Evolutionary conservation across 37 sponge, comb jelly and placozoan genomes (phyloP).

Genomic region (Eunapius fragilis): DNA sequence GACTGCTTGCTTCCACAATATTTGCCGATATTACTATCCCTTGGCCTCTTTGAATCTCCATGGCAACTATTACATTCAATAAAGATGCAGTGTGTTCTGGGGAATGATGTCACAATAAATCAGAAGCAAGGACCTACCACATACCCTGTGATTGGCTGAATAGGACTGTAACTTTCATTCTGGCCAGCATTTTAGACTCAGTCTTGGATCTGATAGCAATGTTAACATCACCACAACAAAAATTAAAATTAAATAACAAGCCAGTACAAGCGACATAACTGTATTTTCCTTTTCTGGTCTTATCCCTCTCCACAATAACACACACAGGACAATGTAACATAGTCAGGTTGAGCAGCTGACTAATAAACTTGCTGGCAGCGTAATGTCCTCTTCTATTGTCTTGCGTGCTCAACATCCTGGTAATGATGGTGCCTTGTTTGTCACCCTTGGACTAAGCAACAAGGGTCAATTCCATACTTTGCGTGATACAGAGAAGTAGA

Average conservation of each 20-base stretch:
- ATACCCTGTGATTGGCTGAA: conserved; percentile 74
- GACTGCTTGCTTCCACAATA: neutral
- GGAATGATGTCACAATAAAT: neutral
- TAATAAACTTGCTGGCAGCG: conserved; percentile 15
- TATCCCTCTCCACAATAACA: conserved; percentile 53
- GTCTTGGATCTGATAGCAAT: conserved; percentile 13
- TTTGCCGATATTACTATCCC: conserved; percentile 8
- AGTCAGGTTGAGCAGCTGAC: conserved; percentile 13
- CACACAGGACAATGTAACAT: conserved; percentile 23
- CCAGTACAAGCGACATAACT: neutral
- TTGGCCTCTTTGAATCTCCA: conserved; percentile 15
- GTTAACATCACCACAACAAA: neutral
- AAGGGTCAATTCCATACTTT: no score
- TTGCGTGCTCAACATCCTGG: no score
- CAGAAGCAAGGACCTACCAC: neutral
- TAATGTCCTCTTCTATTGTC: no score
- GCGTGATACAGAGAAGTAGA: no score
- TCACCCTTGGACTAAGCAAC: no score
- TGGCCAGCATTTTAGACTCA: conserved; percentile 11
- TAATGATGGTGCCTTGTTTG: no score
- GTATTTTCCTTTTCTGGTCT: conserved; percentile 9
- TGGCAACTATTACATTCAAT: conserved; percentile 3
- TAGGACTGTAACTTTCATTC: conserved; percentile 34
- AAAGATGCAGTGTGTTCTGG: conserved; percentile 36
- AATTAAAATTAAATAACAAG: no score